Percentiles rank a stretch among this genome's conserved stretches.
Conservation (phyloP, 2,113 vertebrate genomes). For the Entelurus aequoreus region DNA sequence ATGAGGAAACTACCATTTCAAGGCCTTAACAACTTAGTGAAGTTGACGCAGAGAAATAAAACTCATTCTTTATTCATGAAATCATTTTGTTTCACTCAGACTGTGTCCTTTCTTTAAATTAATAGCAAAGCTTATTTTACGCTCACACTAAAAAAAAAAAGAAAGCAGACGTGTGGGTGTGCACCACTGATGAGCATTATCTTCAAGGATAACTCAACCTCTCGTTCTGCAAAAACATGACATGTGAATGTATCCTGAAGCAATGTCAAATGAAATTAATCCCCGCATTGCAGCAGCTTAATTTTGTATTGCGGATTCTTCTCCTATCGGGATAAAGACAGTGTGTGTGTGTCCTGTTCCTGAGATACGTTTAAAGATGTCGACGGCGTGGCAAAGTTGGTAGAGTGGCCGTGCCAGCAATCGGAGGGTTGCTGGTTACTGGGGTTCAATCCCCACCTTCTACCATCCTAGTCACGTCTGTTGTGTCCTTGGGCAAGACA, state of each 20-base stretch:
- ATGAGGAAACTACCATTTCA: constrained; percentile 31
- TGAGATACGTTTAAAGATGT: constrained; percentile 6
- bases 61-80: constrained; percentile 43
- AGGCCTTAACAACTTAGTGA: constrained; percentile 37
- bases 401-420: too few relatives aligned
- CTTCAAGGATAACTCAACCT: constrained; percentile 2
- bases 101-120: constrained; percentile 16
- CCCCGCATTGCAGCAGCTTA: constrained; percentile 13
- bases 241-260: neutral
- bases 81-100: neutral
- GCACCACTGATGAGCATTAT: neutral
- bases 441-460: too few relatives aligned
- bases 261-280: constrained; percentile 8
- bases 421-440: too few relatives aligned
- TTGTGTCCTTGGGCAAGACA: too few relatives aligned
- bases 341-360: constrained; percentile 1
- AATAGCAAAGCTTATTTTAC: neutral
- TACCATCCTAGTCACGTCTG: too few relatives aligned
- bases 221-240: neutral
- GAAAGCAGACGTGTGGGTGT: constrained; percentile 1
- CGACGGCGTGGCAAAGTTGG: too few relatives aligned
- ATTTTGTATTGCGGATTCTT: constrained; percentile 22
- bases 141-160: neutral
- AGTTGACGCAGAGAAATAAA: constrained; percentile 25
- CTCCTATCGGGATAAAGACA: constrained; percentile 29